phyloP scores from a whole-genome alignment of 2,113 vertebrate genomes.

The Dipodomys spectabilis region DNA sequence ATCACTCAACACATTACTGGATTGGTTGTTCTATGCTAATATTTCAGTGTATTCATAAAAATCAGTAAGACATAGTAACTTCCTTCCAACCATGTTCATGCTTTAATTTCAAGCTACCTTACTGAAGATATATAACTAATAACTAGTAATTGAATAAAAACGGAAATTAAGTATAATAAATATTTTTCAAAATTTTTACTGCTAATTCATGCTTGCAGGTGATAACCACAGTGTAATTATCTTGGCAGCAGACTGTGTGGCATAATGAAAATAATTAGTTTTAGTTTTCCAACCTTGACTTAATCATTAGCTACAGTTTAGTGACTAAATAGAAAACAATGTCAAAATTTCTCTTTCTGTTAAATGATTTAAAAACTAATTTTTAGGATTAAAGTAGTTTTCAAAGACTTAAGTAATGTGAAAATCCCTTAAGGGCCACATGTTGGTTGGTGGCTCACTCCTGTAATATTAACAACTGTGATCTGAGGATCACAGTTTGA shows the following conservation, averaged over 20 bases:
- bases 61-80: constrained; percentile 15
- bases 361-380: neutral
- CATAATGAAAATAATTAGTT: neutral
- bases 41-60: constrained; percentile 43
- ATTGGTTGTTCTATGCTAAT: neutral
- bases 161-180: constrained; percentile 37
- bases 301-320: neutral
- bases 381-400: neutral
- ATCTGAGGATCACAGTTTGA: too few species aligned
- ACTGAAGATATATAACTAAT: neutral
- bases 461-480: too few species aligned
- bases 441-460: too few species aligned
- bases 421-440: neutral
- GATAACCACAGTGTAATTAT: neutral
- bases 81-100: neutral
- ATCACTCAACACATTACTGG: neutral
- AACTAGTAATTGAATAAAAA: neutral
- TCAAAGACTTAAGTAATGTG: constrained; percentile 7
- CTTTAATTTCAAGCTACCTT: constrained; percentile 18
- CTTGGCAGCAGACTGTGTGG: neutral
- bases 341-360: constrained; percentile 34
- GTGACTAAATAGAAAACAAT: neutral
- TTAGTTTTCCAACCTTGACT: too few species aligned
- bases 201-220: neutral
- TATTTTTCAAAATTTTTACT: neutral